These are phyloP conservation scores for Drosophila borealis DNA, from an alignment of 2,888 invertebrate species.

Conservation along the genomic window DNA sequence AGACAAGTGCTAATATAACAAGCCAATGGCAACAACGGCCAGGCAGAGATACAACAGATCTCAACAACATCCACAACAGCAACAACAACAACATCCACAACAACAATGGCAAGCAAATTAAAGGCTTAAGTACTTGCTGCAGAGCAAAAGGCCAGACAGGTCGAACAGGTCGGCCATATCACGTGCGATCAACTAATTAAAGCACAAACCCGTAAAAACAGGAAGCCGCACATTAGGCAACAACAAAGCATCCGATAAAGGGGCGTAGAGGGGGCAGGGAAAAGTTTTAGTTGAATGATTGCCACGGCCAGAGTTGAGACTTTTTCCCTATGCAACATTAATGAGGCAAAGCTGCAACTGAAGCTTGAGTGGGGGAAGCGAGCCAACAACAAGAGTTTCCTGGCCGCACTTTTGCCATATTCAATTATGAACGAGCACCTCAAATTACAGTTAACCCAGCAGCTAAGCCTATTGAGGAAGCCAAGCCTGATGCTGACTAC, in stretches of 20 bases:
- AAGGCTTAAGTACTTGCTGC: constrained; percentile 56
- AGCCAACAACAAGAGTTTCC: constrained; percentile 42
- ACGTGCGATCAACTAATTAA: constrained; percentile 79
- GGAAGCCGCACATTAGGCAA: constrained; percentile 76
- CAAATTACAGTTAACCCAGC: constrained; percentile 64
- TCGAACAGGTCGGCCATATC: constrained; percentile 60
- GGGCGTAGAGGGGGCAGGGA: constrained; percentile 5
- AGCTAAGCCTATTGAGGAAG: constrained; percentile 36
- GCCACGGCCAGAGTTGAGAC: constrained; percentile 27
- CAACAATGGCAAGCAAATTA: constrained; percentile 57
- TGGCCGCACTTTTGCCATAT: constrained; percentile 58
- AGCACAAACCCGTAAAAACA: constrained; percentile 73
- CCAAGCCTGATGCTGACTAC: background rate
- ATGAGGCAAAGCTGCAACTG: constrained; percentile 47
- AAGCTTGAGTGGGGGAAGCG: background rate
- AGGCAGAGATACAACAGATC: constrained; percentile 40
- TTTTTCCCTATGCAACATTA: constrained; percentile 56
- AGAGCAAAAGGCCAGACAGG: constrained; percentile 26
- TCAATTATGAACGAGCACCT: constrained; percentile 74
- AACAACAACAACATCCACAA: constrained; percentile 24
- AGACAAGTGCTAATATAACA: constrained; percentile 78
- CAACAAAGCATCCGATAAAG: constrained; percentile 29
- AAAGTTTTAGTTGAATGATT: constrained; percentile 70
- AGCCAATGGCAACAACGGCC: constrained; percentile 38
- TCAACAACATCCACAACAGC: constrained; percentile 28